A percentile compares a stretch with the other conserved stretches of the same genome.
These are phyloP conservation scores for Metaphire vulgaris DNA, from an alignment of 1,140 invertebrate species.

Conservation along the genomic window DNA sequence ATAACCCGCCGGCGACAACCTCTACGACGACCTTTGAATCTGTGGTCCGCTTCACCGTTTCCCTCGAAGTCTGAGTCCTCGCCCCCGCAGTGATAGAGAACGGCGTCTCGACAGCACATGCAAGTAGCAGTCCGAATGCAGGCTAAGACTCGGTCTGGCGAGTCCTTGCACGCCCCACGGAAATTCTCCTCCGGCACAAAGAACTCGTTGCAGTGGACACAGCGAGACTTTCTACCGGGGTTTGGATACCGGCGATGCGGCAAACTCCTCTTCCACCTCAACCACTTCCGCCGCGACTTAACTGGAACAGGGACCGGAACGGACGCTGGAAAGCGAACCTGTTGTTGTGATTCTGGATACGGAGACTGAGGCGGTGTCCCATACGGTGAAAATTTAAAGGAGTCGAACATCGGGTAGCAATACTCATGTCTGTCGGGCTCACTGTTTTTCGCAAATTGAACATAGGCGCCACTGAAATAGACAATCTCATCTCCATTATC, in stretches of 20 bases:
- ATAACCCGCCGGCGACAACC: slow-evolving; percentile 65
- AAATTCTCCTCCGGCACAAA: slow-evolving; percentile 64
- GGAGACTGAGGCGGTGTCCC: neutral
- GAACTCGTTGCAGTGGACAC: slow-evolving; percentile 45
- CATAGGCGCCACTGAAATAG: slow-evolving; percentile 6
- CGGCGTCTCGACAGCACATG: slow-evolving; percentile 69
- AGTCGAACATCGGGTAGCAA: neutral
- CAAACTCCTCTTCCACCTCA: neutral
- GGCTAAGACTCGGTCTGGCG: slow-evolving; percentile 69
- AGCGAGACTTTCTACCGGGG: slow-evolving; percentile 29
- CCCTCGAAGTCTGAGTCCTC: neutral
- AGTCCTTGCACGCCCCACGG: slow-evolving; percentile 71
- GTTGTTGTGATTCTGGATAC: too few relatives aligned
- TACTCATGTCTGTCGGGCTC: neutral
- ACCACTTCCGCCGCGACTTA: neutral
- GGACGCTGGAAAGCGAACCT: too few relatives aligned
- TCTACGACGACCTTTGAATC: too few relatives aligned
- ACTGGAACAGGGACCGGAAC: neutral
- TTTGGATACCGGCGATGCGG: neutral
- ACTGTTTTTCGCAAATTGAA: slow-evolving; percentile 11
- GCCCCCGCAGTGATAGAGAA: slow-evolving; percentile 57
- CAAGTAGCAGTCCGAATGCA: slow-evolving; percentile 72
- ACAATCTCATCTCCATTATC: neutral
- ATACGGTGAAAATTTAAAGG: neutral
- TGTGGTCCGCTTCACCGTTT: slow-evolving; percentile 42